Evolutionary conservation across 1,140 invertebrate species (phyloP).

Genomic region (Nylanderia fulva): DNA sequence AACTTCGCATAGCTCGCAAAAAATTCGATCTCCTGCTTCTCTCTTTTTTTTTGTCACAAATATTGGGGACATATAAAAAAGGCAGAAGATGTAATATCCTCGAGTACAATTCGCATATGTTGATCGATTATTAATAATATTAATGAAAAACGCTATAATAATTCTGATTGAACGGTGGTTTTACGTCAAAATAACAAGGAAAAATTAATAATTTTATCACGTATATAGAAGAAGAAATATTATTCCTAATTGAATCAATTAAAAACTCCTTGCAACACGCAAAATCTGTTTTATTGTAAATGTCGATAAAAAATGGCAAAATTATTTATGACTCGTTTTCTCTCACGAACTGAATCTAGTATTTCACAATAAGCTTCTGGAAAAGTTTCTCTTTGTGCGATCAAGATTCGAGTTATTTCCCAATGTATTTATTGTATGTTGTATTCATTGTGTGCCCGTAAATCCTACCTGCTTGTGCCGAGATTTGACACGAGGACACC

Average conservation of each 20-base stretch:
- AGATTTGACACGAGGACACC: constrained; percentile 63
- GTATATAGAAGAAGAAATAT: neutral
- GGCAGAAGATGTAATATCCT: constrained; percentile 35
- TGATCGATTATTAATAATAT: constrained; percentile 26
- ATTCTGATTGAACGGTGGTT: no score
- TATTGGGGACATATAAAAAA: constrained; percentile 15
- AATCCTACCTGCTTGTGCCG: constrained; percentile 34
- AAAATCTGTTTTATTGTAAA: constrained; percentile 3
- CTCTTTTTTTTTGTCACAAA: neutral
- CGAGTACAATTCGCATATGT: constrained; percentile 6
- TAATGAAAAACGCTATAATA: constrained; percentile 22
- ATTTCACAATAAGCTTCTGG: neutral
- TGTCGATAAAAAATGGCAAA: neutral
- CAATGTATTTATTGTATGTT: neutral
- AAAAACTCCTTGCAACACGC: no score
- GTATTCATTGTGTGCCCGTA: neutral
- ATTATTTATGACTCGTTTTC: neutral
- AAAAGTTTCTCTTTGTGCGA: neutral
- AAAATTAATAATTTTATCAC: neutral
- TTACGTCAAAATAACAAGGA: neutral
- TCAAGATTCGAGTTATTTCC: neutral
- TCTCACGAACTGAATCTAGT: neutral
- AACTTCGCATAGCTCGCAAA: constrained; percentile 38
- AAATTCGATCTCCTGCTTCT: neutral
- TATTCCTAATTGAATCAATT: neutral